These are phyloP conservation scores for Alcis repandata DNA, from an alignment of 2,888 invertebrate species.

Conservation along the genomic window DNA sequence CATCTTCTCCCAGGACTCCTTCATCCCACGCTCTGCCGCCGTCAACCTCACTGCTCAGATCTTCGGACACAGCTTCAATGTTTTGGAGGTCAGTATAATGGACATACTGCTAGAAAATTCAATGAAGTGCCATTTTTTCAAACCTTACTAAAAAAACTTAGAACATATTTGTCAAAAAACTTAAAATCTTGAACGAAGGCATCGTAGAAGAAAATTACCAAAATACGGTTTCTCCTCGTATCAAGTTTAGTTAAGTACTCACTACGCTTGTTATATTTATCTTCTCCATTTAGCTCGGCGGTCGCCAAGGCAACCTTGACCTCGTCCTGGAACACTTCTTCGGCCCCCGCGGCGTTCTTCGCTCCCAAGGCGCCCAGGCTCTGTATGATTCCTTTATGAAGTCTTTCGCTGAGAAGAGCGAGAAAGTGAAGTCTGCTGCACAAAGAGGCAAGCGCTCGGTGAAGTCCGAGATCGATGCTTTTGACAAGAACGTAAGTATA, in stretches of 20 bases:
- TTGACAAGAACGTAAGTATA: constrained; percentile 79
- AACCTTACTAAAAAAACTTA: too few species aligned
- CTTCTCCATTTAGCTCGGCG: constrained; percentile 80
- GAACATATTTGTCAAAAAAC: background rate
- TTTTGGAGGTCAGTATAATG: constrained; percentile 87
- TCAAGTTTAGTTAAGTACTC: too few species aligned
- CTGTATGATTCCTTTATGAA: constrained; percentile 67
- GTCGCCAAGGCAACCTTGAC: constrained; percentile 93
- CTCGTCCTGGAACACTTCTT: constrained; percentile 90
- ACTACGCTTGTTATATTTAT: too few species aligned
- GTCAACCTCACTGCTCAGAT: constrained; percentile 92
- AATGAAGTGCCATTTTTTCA: too few species aligned
- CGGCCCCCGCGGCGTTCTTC: constrained; percentile 90
- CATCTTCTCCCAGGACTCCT: constrained; percentile 94
- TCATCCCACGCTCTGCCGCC: constrained; percentile 90
- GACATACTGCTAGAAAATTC: too few species aligned
- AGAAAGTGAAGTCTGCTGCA: constrained; percentile 78
- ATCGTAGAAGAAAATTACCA: too few species aligned
- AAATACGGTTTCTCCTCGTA: too few species aligned
- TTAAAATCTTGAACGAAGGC: too few species aligned
- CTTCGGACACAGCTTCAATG: constrained; percentile 92
- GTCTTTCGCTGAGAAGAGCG: constrained; percentile 65
- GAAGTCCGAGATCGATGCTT: constrained; percentile 77
- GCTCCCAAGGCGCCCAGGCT: constrained; percentile 75
- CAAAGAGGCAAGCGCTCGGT: constrained; percentile 75